phyloP scores from a whole-genome alignment of 2,113 vertebrate species.

The Esox niger region DNA sequence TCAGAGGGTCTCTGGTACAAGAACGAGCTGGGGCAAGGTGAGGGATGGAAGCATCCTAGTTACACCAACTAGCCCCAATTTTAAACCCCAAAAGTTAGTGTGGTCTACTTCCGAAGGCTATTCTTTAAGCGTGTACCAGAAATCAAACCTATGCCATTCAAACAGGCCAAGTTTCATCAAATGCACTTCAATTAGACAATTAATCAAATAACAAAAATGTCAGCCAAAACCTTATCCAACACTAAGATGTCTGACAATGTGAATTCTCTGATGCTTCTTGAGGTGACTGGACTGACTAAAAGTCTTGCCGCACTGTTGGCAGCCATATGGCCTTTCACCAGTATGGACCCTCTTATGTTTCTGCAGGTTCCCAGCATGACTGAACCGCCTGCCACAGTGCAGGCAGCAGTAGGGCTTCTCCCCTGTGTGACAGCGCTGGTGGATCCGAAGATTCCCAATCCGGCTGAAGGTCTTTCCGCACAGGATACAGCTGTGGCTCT shows the following conservation, averaged over 20 bases:
- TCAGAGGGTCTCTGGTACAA: too few relatives aligned
- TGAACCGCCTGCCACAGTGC: conserved; percentile 50
- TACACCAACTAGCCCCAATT: too few relatives aligned
- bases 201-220: too few relatives aligned
- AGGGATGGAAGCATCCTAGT: too few relatives aligned
- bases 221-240: not conserved
- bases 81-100: too few relatives aligned
- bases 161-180: too few relatives aligned
- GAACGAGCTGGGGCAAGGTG: too few relatives aligned
- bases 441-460: conserved; percentile 50
- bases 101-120: too few relatives aligned
- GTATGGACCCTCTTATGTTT: conserved; percentile 54
- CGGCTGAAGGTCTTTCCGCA: conserved; percentile 52
- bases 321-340: conserved; percentile 49
- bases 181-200: too few relatives aligned
- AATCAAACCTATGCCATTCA: too few relatives aligned
- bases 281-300: conserved; percentile 54
- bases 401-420: conserved; percentile 53
- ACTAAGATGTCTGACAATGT: conserved; percentile 13
- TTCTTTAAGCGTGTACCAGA: too few relatives aligned
- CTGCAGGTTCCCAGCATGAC: conserved; percentile 53
- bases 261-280: conserved; percentile 50
- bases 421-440: conserved; percentile 51
- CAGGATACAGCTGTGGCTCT: conserved; percentile 40
- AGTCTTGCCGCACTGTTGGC: conserved; percentile 46